Evolutionary conservation across 2,113 vertebrate genomes (phyloP).

Genomic region (Pseudorasbora parva): DNA sequence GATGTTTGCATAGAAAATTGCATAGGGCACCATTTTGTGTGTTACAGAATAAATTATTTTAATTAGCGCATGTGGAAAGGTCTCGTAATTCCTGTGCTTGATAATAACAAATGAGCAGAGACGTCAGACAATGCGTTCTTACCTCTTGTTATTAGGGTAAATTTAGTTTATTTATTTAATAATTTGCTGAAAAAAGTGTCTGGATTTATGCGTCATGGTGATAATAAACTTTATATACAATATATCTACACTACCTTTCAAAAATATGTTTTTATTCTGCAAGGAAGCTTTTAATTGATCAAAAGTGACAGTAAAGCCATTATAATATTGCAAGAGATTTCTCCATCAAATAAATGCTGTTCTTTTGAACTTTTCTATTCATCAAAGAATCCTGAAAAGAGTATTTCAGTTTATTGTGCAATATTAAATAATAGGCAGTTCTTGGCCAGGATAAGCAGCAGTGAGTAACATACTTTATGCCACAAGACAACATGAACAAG

Average conservation of each 20-base stretch:
- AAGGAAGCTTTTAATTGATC: background rate
- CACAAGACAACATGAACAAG: background rate
- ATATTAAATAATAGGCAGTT: background rate
- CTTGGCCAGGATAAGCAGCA: background rate
- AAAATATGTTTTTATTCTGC: background rate
- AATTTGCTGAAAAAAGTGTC: background rate
- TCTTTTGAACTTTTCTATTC: no score
- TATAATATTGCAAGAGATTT: background rate
- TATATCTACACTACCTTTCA: background rate
- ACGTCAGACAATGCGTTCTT: background rate
- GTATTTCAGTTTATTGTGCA: no score
- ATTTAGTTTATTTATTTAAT: background rate
- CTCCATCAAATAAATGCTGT: no score
- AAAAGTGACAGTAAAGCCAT: background rate
- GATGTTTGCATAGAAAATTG: slow-evolving; percentile 60
- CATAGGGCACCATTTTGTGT: slow-evolving; percentile 31
- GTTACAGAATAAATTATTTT: slow-evolving; percentile 37
- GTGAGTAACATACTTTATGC: background rate
- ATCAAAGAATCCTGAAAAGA: no score
- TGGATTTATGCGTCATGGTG: background rate
- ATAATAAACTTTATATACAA: background rate
- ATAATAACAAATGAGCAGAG: slow-evolving; percentile 6
- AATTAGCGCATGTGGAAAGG: slow-evolving; percentile 8
- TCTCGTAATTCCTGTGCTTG: background rate
- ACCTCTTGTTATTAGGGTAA: background rate